phyloP scores from a whole-genome alignment of 1,140 invertebrate genomes.

The Lethocerus indicus region DNA sequence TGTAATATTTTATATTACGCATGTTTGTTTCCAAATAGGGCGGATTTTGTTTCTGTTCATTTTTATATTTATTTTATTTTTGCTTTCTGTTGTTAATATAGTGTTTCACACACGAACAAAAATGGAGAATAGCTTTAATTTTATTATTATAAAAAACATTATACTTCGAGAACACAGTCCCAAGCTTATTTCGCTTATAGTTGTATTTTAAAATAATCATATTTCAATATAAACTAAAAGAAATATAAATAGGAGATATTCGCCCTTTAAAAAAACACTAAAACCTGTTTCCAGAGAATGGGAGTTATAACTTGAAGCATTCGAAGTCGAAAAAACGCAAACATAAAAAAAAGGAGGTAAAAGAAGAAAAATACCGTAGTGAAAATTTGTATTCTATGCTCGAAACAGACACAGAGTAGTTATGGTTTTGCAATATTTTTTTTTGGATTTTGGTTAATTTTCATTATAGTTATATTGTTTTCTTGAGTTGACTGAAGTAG shows the following conservation, averaged over 20 bases:
- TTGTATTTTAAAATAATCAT: not conserved
- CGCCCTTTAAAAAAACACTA: not conserved
- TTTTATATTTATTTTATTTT: no score
- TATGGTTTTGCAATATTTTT: no score
- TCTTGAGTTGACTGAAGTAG: no score
- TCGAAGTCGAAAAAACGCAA: constrained; percentile 6
- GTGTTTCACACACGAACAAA: not conserved
- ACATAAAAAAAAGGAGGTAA: constrained; percentile 9
- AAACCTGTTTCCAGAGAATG: constrained; percentile 6
- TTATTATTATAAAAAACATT: not conserved
- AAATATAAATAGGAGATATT: not conserved
- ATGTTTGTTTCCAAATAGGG: no score
- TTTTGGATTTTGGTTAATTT: no score
- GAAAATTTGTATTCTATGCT: no score
- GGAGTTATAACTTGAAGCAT: constrained; percentile 3
- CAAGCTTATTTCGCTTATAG: not conserved
- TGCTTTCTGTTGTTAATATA: no score
- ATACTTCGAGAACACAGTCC: not conserved
- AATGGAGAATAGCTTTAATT: not conserved
- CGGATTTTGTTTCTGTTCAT: no score
- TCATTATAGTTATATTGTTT: no score
- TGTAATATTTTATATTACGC: no score
- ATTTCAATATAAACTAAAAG: not conserved
- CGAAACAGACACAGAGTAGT: no score
- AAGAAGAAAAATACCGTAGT: not conserved